Evolutionary conservation across 2,888 invertebrate species (phyloP).

Genomic region (Sesia apiformis): DNA sequence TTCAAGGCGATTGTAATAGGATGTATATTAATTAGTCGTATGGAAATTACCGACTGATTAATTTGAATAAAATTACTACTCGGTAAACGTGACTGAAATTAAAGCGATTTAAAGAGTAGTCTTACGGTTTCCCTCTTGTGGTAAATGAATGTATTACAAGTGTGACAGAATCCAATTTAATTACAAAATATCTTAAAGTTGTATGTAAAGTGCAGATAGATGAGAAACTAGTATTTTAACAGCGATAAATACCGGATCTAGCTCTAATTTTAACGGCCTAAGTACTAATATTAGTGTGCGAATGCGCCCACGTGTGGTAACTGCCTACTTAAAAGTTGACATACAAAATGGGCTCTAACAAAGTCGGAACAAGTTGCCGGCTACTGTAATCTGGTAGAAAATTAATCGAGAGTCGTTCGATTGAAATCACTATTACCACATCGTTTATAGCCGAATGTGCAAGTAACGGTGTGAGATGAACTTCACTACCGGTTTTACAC

Average conservation of each 20-base stretch:
- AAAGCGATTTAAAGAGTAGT: too few species aligned
- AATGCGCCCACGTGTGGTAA: not conserved
- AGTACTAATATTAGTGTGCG: too few species aligned
- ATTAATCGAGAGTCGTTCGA: conserved; percentile 64
- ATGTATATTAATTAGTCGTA: conserved; percentile 67
- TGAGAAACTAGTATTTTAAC: too few species aligned
- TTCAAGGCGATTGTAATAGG: conserved; percentile 59
- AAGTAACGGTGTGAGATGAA: conserved; percentile 61
- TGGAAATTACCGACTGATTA: conserved; percentile 48
- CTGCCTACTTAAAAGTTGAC: not conserved
- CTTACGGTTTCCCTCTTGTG: too few species aligned
- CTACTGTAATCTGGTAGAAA: conserved; percentile 55
- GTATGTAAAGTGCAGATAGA: too few species aligned
- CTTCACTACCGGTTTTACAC: conserved; percentile 69
- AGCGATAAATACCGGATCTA: too few species aligned
- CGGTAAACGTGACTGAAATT: conserved; percentile 46
- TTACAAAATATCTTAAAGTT: too few species aligned
- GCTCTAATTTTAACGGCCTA: too few species aligned
- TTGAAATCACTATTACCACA: conserved; percentile 59
- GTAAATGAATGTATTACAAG: too few species aligned
- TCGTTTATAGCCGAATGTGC: conserved; percentile 55
- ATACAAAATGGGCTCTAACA: not conserved
- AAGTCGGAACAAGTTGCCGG: conserved; percentile 11
- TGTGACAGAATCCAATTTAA: too few species aligned
- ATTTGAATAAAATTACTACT: conserved; percentile 43